A percentile compares a stretch with the other conserved stretches of the same genome.
phyloP scores from a whole-genome alignment of 2,888 invertebrate species.

The Hedychridium roseum region DNA sequence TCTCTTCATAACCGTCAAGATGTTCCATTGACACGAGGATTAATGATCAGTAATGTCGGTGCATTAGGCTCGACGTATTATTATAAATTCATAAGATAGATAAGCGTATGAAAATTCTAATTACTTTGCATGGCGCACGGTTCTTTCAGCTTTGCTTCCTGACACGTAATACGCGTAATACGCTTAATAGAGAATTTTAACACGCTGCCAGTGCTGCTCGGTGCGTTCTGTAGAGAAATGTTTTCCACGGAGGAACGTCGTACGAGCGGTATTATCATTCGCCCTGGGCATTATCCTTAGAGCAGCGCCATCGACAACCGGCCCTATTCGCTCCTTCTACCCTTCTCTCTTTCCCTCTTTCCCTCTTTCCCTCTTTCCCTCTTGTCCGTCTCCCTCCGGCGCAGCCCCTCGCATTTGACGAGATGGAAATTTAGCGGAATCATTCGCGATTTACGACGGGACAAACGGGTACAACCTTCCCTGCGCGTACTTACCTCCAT shows the following conservation, averaged over 20 bases:
- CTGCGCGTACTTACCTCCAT: conserved; percentile 32
- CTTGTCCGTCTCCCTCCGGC: conserved; percentile 11
- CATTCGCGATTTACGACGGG: conserved; percentile 47
- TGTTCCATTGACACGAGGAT: too few species aligned
- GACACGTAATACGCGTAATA: too few species aligned
- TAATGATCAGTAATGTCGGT: too few species aligned
- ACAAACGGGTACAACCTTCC: conserved; percentile 23
- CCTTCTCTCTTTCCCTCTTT: conserved; percentile 1
- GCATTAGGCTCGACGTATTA: too few species aligned
- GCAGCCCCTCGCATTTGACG: conserved; percentile 38
- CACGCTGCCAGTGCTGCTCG: too few species aligned
- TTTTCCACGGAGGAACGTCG: conserved; percentile 27
- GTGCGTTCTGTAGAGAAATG: conserved; percentile 24
- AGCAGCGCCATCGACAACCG: conserved; percentile 40
- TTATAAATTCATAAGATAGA: too few species aligned
- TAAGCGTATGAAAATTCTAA: too few species aligned
- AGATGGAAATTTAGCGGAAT: conserved; percentile 52
- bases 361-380: conserved; percentile 11
- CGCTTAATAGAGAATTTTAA: too few species aligned
- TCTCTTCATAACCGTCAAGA: too few species aligned
- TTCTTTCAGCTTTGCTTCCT: too few species aligned
- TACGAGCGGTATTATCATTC: conserved; percentile 51
- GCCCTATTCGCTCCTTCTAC: conserved; percentile 29
- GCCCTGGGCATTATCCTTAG: conserved; percentile 48
- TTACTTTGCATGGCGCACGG: too few species aligned